Evolutionary conservation across 2,888 invertebrate genomes (phyloP), one percentile per base, ranked within the genome.

Genomic region (Aplocera efformata): DNA sequence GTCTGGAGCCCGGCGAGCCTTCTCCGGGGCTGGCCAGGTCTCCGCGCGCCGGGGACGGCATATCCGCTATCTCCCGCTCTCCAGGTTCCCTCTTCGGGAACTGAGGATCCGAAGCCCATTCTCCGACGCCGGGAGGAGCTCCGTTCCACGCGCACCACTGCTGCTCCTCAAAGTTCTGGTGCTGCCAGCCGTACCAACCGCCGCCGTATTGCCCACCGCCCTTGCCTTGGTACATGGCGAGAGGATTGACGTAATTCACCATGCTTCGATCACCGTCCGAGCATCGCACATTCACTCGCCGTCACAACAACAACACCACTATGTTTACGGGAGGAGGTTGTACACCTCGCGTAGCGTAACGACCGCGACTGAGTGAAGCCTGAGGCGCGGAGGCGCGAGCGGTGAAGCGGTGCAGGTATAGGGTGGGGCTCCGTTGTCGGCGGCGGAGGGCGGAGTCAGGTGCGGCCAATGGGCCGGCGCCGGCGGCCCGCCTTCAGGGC

Each of bases 201-300:
- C 81, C 72, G 49, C 83, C 79, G 76, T 88, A 86, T 59, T 81
- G 79, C 65, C 79, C 81, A 68, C 86, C 90, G 69, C 86, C 90
- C 72, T 92, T 92, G 75, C 92, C 92, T 71, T 91, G 89, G 79
- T 92, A 92, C 84, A 92, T 90, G 76, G 91, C 89, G 67, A 92
- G 81, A 75, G 92, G 89, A 79, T 91, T 91, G 65, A 92, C 94
- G 78, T 94, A 94, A 57, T 93, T 93, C 83, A 94, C 93, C 94
- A 94, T 94, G 72, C 78, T 84, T 78, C 64, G 72, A 72, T 81
- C 84, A 84, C 81, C 71, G 83, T 79, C 83, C 81, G 67, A 69
- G 79, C 86, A 85, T 84, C 68, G 74, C 85, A 83, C 82, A 77
- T 62, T 74, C 84, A 83, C 81, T 77, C 76, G 79, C 72, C 56